Base-by-base conservation (phyloP, 2,797 vertebrate genomes). In the Xenentodon cancila region DNA sequence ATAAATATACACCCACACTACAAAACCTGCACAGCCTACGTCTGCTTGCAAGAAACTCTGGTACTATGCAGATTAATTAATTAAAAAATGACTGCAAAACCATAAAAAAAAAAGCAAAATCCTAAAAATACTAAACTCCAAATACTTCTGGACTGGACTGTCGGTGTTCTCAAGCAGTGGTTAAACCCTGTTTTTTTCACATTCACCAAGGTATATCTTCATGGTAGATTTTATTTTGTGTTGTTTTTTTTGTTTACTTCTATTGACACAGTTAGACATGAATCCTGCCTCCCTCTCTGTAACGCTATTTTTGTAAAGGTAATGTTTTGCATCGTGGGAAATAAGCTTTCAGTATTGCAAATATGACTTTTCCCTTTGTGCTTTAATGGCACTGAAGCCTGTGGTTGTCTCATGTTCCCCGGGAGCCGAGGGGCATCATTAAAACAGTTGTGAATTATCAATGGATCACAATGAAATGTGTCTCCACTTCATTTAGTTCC, bases 391-490 rank as follows among this genome's bases (percentile, higher is more conserved):
- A 71, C 54, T 74, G 71, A 77, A 65, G 84, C 79, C 74, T 82
- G 76, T 77, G 84, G 80, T 81, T 87, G 78, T 83, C 77, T 73
- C 63, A 2, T 77, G 73, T 84, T 82, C 63, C 67, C 67, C 16
- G 48, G 60, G 79, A 87, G 88, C 84, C 75, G 60, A 30, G 75
- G 75, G 89, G 89, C 78, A 86, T 89, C 87, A 85, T 90, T 89
- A 91, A 85, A 88, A 40, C 86, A 85, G 75, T 84, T 80, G 48
- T 75, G 68, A 86, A 82, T 84, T 84, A 82, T 85, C 84, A 71
- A 71, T 69, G 81, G 80, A 85, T 81, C 72, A 70, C 69, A 67
- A 63, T 47, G 55, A 53, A 84, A 82, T 85, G 5, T 8, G 20
- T n/a, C n/a, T 22, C 32, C 16, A 18, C 12, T 60, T 51, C 21